These are phyloP conservation scores for Gymnocypris eckloni DNA, from an alignment of 2,797 vertebrate species.

Conservation along the genomic window DNA sequence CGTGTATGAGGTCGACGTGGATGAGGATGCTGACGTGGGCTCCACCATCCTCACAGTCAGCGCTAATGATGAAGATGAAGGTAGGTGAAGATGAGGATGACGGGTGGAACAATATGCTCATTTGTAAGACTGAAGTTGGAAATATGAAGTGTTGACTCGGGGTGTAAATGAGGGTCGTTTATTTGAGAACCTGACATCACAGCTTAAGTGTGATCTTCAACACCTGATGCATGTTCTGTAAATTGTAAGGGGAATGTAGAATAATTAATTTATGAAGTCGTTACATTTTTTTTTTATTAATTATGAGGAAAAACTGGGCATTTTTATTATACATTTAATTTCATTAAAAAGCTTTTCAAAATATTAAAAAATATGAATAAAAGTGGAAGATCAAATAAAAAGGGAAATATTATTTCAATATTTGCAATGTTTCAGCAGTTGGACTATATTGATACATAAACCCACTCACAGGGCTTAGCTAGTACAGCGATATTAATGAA, in stretches of 20 bases:
- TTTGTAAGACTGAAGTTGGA: background rate
- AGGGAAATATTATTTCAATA: background rate
- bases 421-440: background rate
- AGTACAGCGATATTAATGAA: conserved; percentile 19
- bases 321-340: background rate
- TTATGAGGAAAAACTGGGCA: background rate
- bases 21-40: conserved; percentile 87
- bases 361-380: background rate
- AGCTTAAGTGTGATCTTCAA: background rate
- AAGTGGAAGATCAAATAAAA: background rate
- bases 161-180: conserved; percentile 7
- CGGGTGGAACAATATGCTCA: conserved; percentile 3
- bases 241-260: background rate
- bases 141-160: background rate
- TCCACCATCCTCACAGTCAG: conserved; percentile 83
- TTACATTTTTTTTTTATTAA: background rate
- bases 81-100: conserved; percentile 66
- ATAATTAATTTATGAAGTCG: background rate
- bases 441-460: conserved; percentile 7
- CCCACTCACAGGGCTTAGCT: background rate
- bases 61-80: conserved; percentile 89
- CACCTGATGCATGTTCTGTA: conserved; percentile 6
- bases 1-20: conserved; percentile 83
- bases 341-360: background rate
- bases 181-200: background rate